Base-by-base conservation (phyloP, 2,888 invertebrate genomes). In the Neoscelio sp. region DNA sequence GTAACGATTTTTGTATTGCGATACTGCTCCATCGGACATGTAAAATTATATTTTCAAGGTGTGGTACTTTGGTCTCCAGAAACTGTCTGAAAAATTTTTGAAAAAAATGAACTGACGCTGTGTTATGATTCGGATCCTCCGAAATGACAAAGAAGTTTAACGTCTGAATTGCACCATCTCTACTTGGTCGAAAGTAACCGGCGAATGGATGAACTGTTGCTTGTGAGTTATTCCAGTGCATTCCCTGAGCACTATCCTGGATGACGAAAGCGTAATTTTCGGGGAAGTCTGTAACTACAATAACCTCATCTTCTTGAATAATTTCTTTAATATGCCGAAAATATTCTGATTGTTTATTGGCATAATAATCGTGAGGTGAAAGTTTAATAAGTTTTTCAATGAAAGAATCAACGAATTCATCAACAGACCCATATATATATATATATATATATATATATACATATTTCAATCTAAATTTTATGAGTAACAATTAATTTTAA, bases 331-430 rank as follows among this genome's bases (percentile, higher is more conserved):
- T 35, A 26, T 26, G 28, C 13, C 58, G 35, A 7, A 77, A 65
- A 64, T 71, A 79, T 46, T 28, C 58, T 30, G 65, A 50, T 50
- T 82, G 78, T 33, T 78, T 30, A 30, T 58, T 10, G 18, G 79
- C 75, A 35, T 80, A 65, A 40, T 79, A 79, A 23, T 62, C 71
- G 44, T 81, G 77, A 7, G 35, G 35, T 15, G 42, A 81, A 78
- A 77, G 44, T 50, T 54, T 56, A 15, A 33, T 35, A 13, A 81
- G 52, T 40, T 65, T 50, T 15, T 68, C 73, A 42, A 60, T 18
- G 13, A 77, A 70, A 12, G 18, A 28, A 26, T 81, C 75, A 33
- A 79, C 17, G 8, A 79, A 80, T 54, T 73, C 78, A 50, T 78
- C 60, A 6, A 56, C 42, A 35, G 68, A 33, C 68, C n/a, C n/a